These are phyloP conservation scores for Choristoneura fumiferana DNA, from an alignment of 1,140 invertebrate genomes.

Conservation along the genomic window DNA sequence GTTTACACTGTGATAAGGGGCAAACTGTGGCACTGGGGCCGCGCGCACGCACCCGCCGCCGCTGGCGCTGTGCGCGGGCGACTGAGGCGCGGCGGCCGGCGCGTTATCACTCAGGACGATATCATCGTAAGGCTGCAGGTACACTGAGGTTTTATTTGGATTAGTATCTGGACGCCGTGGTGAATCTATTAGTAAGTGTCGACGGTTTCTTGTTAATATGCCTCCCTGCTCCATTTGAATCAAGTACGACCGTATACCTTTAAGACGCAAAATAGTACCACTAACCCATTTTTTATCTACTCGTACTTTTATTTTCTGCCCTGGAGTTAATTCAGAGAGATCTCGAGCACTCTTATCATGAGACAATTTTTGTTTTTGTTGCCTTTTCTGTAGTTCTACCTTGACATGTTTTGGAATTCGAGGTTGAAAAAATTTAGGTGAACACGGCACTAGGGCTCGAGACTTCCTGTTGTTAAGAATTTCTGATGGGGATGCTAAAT, in stretches of 20 bases:
- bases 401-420: background rate
- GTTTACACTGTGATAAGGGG: background rate
- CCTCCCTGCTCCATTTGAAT: background rate
- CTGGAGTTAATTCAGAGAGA: too few species aligned
- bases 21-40: background rate
- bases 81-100: too few species aligned
- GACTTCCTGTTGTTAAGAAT: background rate
- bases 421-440: background rate
- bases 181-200: conserved; percentile 17
- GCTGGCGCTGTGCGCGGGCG: background rate
- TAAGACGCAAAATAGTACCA: background rate
- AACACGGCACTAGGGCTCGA: background rate
- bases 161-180: background rate
- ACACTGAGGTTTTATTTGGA: background rate
- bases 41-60: background rate
- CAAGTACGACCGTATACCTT: background rate
- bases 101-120: too few species aligned
- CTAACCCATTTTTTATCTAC: background rate
- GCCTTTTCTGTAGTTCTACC: background rate
- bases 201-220: conserved; percentile 9
- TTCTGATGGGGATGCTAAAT: background rate
- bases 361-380: background rate
- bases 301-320: too few species aligned
- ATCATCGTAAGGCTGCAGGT: conserved; percentile 6
- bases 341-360: background rate